Percentiles rank a stretch among this genome's conserved stretches.
Conservation (phyloP, 2,113 vertebrate genomes). For the Aspidoscelis tigris region DNA sequence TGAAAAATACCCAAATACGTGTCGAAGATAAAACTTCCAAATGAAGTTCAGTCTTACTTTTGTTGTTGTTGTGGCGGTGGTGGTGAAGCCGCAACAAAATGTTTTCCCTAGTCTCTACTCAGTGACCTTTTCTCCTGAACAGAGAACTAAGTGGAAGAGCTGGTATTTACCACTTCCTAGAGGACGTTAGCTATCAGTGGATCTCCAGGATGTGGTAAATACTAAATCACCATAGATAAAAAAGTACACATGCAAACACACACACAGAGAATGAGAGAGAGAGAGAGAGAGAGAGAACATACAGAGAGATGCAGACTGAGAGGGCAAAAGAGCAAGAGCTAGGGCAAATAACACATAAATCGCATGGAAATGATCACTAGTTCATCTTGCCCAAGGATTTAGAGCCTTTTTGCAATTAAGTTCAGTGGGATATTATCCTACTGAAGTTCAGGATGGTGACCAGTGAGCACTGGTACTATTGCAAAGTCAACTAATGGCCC, state of each 20-base stretch:
- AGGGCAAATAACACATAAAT: no score
- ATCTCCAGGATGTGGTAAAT: conserved; percentile 21
- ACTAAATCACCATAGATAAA: background rate
- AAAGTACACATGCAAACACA: background rate
- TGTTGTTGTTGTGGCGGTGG: conserved; percentile 1
- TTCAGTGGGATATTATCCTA: no score
- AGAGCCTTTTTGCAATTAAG: no score
- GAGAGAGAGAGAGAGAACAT: background rate
- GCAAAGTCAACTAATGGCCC: no score
- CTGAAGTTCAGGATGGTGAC: no score
- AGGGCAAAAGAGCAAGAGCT: background rate
- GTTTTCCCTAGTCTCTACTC: background rate
- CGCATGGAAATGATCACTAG: background rate
- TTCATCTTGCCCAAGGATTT: background rate
- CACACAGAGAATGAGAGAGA: background rate
- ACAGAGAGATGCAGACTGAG: background rate
- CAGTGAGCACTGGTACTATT: no score
- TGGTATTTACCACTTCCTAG: conserved; percentile 1
- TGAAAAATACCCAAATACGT: background rate
- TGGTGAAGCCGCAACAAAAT: background rate
- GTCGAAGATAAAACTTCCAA: background rate
- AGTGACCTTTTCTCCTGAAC: background rate
- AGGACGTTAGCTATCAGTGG: background rate
- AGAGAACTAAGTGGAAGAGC: background rate
- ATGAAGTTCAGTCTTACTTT: background rate